Evolutionary conservation across 2,113 vertebrate genomes (phyloP).

Genomic region (Fregata magnificens): DNA sequence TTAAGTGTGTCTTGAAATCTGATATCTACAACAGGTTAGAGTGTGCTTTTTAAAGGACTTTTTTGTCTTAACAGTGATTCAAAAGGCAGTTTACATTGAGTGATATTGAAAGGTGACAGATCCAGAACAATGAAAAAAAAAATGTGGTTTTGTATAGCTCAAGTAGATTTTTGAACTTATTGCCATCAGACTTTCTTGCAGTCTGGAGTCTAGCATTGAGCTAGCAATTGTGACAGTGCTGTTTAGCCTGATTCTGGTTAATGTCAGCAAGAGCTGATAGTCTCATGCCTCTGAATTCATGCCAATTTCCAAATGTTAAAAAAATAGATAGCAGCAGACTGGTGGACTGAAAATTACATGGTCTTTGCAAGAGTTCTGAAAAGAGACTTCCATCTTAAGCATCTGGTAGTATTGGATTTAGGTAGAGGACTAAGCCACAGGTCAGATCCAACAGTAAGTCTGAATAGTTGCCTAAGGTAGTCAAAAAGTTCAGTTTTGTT

Average conservation of each 20-base stretch:
- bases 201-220: not conserved
- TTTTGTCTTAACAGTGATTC: not conserved
- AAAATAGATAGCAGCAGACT: not conserved
- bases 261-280: not conserved
- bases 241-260: not conserved
- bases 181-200: not conserved
- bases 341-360: not conserved
- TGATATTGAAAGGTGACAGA: not conserved
- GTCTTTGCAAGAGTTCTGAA: not conserved
- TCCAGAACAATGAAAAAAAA: not conserved
- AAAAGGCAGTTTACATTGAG: not conserved
- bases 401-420: not conserved
- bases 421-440: not conserved
- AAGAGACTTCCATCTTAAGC: not conserved
- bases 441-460: not conserved
- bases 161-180: not conserved
- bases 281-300: not conserved
- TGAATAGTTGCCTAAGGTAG: not conserved
- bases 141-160: not conserved
- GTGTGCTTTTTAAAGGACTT: not conserved
- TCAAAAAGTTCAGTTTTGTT: not conserved
- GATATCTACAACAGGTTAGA: not conserved
- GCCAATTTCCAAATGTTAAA: not conserved
- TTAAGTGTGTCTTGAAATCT: not conserved
- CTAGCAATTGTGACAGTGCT: not conserved